These are phyloP conservation scores for Sebastes iracundus DNA, from an alignment of 2,797 vertebrate genomes.

Conservation along the genomic window DNA sequence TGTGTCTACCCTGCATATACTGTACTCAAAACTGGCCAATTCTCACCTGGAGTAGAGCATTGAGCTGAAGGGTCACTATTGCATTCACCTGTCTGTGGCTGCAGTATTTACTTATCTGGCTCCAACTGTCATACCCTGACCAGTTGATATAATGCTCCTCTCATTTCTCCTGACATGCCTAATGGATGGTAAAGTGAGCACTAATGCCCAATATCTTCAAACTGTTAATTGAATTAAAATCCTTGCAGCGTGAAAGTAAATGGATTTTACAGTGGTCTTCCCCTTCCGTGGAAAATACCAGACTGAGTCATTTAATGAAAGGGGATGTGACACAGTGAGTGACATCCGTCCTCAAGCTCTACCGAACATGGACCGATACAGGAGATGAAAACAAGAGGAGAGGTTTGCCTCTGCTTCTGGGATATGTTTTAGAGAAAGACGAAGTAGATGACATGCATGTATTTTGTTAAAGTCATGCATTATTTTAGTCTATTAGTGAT, in stretches of 20 bases:
- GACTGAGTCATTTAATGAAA: neutral
- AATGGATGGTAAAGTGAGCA: neutral
- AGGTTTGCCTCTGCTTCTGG: neutral
- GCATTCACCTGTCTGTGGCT: neutral
- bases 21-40: neutral
- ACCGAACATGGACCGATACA: neutral
- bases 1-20: neutral
- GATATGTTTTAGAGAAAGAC: neutral
- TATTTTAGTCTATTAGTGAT: neutral
- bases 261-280: conserved; percentile 8
- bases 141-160: neutral
- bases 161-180: neutral
- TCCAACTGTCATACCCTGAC: neutral
- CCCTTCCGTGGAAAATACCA: neutral
- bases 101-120: neutral
- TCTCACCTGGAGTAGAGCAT: neutral
- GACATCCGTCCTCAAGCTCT: neutral
- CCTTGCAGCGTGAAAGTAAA: neutral
- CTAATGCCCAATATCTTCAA: neutral
- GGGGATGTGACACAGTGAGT: neutral
- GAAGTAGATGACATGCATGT: neutral
- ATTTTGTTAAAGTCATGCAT: neutral
- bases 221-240: conserved; percentile 15
- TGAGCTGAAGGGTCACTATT: neutral
- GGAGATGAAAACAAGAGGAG: neutral